A percentile compares a stretch with the other conserved stretches of the same genome.
phyloP scores from a whole-genome alignment of 1,140 invertebrate species.

The Schlechtendalia chinensis region DNA sequence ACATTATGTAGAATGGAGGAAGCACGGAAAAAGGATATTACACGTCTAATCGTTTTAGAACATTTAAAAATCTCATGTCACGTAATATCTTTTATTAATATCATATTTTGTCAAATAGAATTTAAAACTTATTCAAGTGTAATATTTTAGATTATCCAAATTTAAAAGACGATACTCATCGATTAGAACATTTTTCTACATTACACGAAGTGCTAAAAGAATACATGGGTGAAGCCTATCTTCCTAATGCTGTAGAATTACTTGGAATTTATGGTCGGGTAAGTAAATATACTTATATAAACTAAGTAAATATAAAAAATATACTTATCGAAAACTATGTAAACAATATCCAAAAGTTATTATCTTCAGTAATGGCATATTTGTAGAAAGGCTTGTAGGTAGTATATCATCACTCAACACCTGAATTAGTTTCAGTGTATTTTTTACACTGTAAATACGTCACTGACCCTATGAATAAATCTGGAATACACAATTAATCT shows the following conservation, averaged over 20 bases:
- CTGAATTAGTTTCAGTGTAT: no score
- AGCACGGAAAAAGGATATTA: slow-evolving; percentile 65
- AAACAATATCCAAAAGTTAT: no score
- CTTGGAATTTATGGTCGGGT: slow-evolving; percentile 78
- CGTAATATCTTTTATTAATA: slow-evolving; percentile 62
- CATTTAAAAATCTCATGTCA: slow-evolving; percentile 81
- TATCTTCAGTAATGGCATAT: no score
- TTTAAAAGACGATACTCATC: slow-evolving; percentile 68
- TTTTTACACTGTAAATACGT: no score
- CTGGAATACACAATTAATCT: no score
- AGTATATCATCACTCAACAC: no score
- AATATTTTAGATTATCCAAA: slow-evolving; percentile 71
- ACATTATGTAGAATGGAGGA: slow-evolving; percentile 27
- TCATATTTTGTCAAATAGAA: neutral
- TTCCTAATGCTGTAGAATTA: slow-evolving; percentile 76
- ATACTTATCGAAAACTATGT: neutral
- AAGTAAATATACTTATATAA: no score
- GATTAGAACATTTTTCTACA: slow-evolving; percentile 74
- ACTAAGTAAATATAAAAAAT: no score
- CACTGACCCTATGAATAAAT: no score
- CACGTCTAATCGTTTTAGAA: slow-evolving; percentile 61
- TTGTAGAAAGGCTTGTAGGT: no score
- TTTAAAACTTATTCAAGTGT: neutral
- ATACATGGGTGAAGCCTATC: slow-evolving; percentile 64
- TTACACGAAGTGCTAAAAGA: slow-evolving; percentile 67